Conservation (phyloP, 2,797 vertebrate genomes). For the Pseudopleuronectes americanus region DNA sequence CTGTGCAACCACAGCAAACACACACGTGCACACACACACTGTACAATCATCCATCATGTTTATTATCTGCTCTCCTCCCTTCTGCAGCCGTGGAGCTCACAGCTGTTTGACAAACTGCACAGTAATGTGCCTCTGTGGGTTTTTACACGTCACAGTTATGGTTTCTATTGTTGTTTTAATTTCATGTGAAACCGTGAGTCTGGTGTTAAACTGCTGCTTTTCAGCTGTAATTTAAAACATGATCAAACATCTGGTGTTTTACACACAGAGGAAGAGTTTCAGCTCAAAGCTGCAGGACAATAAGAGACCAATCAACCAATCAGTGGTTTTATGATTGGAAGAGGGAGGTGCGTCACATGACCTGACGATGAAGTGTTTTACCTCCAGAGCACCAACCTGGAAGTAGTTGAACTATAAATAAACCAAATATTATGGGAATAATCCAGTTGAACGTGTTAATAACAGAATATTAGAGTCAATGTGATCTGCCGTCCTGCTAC, state of each 20-base stretch:
- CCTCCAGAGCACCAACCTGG: too few relatives aligned
- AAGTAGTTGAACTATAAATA: too few relatives aligned
- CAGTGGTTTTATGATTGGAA: neutral
- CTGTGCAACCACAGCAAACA: slow-evolving; percentile 16
- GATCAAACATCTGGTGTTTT: slow-evolving; percentile 28
- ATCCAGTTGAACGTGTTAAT: too few relatives aligned
- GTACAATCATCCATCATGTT: slow-evolving; percentile 23
- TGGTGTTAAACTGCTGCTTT: slow-evolving; percentile 15
- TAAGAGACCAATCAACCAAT: neutral
- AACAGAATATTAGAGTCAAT: too few relatives aligned
- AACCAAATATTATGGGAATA: too few relatives aligned
- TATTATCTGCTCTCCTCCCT: neutral
- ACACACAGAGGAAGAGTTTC: neutral
- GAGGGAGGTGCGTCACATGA: too few relatives aligned
- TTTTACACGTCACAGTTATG: neutral
- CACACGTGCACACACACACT: slow-evolving; percentile 6
- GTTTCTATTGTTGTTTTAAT: neutral
- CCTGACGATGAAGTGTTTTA: too few relatives aligned
- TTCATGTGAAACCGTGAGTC: slow-evolving; percentile 21
- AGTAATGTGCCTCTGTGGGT: slow-evolving; percentile 7
- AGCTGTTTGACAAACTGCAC: neutral
- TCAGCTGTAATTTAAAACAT: slow-evolving; percentile 25
- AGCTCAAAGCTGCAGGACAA: slow-evolving; percentile 3
- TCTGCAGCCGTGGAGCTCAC: slow-evolving; percentile 17
- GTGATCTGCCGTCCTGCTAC: too few relatives aligned